Base-by-base conservation (phyloP, 2,113 vertebrate genomes). In the Vidua chalybeata region DNA sequence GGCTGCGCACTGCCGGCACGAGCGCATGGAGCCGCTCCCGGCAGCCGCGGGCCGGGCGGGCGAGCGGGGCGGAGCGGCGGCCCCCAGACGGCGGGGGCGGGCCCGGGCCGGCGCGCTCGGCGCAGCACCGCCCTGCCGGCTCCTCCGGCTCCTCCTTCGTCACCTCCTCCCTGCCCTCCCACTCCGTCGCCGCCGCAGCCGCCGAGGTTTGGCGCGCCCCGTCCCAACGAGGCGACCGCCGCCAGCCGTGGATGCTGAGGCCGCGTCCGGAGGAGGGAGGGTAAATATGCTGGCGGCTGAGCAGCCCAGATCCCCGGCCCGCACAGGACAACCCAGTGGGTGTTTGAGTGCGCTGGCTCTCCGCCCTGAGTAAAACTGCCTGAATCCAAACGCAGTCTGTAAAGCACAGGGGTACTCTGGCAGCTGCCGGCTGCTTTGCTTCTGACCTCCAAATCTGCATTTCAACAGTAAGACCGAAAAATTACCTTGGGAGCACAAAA, bases 21-120 rank as follows among this genome's bases (percentile, higher is more conserved):
- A 41, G 41, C 41, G 41, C 41, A 13, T 41, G 41, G 41, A 41
- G 41, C 41, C 41, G 41, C 41, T 41, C 41, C 41, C 41, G 41
- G 41, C 41, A 41, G 41, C 41, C 41, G 41, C 41, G 41, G 41
- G 41, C 30, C 54, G 54, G 30, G 68, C 68, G 68, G 49, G 67
- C 48, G 67, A 30, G 35, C 52, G 52, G 69, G 52, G 71, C 72
- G 72, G 72, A 74, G 72, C 55, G 27, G 84, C 48, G 35, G 89
- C 71, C 67, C 69, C 80, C 54, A 68, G 77, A 93, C 94, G 64
- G 94, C 77, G 91, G 87, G 56, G 94, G 95, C 71, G 95, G 86
- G 85, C n/a, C 31, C 33, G 8, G 33, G 74, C 31, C 28, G n/a
- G 23, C 22, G 15, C 66, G 72, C 77, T 62, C 30, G 45, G 9